Conservation (phyloP, 1,140 invertebrate species). For the Drosophila mayri region DNA sequence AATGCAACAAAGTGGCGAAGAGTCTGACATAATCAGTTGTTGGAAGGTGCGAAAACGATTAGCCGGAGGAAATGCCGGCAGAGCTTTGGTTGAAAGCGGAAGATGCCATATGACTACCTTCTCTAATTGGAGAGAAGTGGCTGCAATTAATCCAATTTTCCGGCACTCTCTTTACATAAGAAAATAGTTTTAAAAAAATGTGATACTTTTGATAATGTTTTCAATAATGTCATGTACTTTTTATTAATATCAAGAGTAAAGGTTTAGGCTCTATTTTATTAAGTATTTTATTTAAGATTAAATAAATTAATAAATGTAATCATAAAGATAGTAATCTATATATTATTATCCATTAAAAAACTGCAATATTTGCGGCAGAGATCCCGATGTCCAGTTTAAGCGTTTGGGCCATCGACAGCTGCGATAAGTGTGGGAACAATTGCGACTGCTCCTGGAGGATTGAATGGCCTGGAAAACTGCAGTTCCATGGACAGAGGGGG, state of each 20-base stretch:
- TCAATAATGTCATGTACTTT: not conserved
- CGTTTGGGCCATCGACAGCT: constrained; percentile 45
- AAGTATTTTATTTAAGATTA: not conserved
- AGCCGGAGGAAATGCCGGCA: constrained; percentile 12
- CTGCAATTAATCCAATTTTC: constrained; percentile 28
- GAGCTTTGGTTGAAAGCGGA: constrained; percentile 22
- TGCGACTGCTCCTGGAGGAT: constrained; percentile 35
- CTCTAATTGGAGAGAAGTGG: constrained; percentile 32
- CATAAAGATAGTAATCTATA: not conserved
- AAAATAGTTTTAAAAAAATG: constrained; percentile 15
- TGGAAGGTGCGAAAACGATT: constrained; percentile 51
- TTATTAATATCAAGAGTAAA: not conserved
- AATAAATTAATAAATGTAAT: constrained; percentile 19
- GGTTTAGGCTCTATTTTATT: not conserved
- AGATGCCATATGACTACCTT: constrained; percentile 17
- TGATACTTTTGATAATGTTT: not conserved
- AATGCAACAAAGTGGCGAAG: constrained; percentile 40
- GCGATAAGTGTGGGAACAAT: constrained; percentile 40
- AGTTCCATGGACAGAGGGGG: constrained; percentile 50
- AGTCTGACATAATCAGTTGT: constrained; percentile 56
- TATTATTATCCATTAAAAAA: constrained; percentile 39
- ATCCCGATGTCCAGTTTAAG: constrained; percentile 6
- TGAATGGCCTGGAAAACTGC: constrained; percentile 62
- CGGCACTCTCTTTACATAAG: constrained; percentile 28
- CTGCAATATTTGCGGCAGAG: constrained; percentile 30